Evolutionary conservation across 2,113 vertebrate genomes (phyloP).

Genomic region (Melanerpes formicivorus): DNA sequence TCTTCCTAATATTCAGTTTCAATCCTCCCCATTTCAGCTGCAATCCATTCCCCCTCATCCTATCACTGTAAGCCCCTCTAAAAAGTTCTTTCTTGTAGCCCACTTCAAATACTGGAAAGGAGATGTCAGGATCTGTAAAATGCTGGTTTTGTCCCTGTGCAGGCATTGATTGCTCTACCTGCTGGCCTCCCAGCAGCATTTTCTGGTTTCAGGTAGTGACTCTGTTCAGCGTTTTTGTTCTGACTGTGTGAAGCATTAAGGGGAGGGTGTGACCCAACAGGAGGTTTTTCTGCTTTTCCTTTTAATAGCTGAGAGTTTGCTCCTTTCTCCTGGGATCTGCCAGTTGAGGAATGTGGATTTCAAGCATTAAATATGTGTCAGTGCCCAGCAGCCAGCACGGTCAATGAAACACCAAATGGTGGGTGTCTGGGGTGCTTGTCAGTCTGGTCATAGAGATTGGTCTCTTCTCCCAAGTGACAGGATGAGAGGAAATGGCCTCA

Average conservation of each 20-base stretch:
- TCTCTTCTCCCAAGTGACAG: too few relatives aligned
- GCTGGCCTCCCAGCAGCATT: neutral
- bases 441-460: too few relatives aligned
- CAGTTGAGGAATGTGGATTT: rapidly evolving
- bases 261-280: rapidly evolving
- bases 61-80: too few relatives aligned
- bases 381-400: neutral
- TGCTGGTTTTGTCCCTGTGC: neutral
- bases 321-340: neutral
- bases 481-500: too few relatives aligned
- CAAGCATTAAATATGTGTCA: rapidly evolving
- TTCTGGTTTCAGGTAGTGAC: neutral
- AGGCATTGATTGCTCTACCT: neutral
- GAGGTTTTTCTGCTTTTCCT: neutral
- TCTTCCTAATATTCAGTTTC: too few relatives aligned
- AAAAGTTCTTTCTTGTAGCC: too few relatives aligned
- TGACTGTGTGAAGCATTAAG: neutral
- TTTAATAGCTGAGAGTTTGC: neutral
- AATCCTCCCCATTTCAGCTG: too few relatives aligned
- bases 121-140: neutral
- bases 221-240: neutral
- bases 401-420: rapidly evolving
- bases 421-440: neutral
- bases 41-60: too few relatives aligned
- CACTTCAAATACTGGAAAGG: neutral